Base-by-base conservation (phyloP, 2,888 invertebrate genomes). In the Allygus modestus region DNA sequence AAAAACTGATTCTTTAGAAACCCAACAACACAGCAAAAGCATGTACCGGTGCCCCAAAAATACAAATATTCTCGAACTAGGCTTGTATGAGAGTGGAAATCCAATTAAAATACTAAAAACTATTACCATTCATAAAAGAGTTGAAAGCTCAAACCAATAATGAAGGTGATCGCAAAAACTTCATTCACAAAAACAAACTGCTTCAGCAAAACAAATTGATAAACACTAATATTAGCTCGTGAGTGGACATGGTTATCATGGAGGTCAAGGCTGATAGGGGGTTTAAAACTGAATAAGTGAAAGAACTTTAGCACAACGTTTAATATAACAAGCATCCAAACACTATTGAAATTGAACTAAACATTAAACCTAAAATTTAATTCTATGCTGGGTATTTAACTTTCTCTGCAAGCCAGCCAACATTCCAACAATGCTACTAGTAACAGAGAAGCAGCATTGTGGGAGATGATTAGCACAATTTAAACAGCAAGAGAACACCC, bases 391-490 rank as follows among this genome's bases (percentile, higher is more conserved):
- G 4, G 9, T 37, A 37, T 37, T 37, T 37, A 37, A 37, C 4
- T 37, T 7, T 7, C 37, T 7, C 9, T 37, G 37, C 37, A 37
- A 37, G 37, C 37, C 46, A 46, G 17, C 46, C 17, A 46, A 46
- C 46, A 46, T 46, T 54, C 11, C 20, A 54, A 54, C 54, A 54
- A 54, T 54, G 54, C 54, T 11, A 54, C 54, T 54, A 5, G 54
- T 23, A 54, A 54, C 54, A 23, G 11, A 54, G 54, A 54, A n/a
- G 54, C 20, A 54, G 54, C 54, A 20, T 54, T 54, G 20, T 54
- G 23, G 20, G 20, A 54, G 54, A 54, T 54, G 54, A 54, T 54
- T 54, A 54, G 54, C 54, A 54, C 54, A 54, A 54, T 54, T 54
- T 54, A 54, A 54, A 54, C 54, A 54, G 54, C 54, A 54, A 46